Percentiles rank a stretch among this genome's conserved stretches.
Evolutionary conservation across 2,888 invertebrate species (phyloP).

Genomic region (Stenichneumon culpator): DNA sequence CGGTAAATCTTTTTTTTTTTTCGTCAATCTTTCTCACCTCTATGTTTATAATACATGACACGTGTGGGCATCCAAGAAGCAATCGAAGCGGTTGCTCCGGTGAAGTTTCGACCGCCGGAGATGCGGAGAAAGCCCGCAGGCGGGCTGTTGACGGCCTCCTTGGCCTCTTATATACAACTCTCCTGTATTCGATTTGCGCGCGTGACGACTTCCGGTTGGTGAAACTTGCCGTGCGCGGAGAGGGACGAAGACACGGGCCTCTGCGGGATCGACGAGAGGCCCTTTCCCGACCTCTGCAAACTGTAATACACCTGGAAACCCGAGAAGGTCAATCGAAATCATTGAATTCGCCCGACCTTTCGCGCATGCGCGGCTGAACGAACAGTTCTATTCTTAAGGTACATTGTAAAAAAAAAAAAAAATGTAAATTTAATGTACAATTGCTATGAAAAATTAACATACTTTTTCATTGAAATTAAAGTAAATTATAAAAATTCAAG

Average conservation of each 20-base stretch:
- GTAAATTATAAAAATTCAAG: no score
- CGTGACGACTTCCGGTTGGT: slow-evolving; percentile 94
- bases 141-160: slow-evolving; percentile 22
- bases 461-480: no score
- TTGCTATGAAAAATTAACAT: no score
- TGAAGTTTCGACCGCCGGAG: slow-evolving; percentile 35
- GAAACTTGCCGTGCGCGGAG: slow-evolving; percentile 90
- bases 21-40: slow-evolving; percentile 35
- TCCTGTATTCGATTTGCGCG: slow-evolving; percentile 95
- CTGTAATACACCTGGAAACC: slow-evolving; percentile 92
- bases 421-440: no score
- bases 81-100: slow-evolving; percentile 24
- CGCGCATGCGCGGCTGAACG: no score
- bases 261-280: slow-evolving; percentile 87
- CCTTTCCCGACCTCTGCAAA: slow-evolving; percentile 90
- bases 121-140: slow-evolving; percentile 34
- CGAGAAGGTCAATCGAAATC: slow-evolving; percentile 20
- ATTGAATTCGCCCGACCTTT: slow-evolving; percentile 3
- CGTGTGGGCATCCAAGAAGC: slow-evolving; percentile 37
- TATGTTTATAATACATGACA: slow-evolving; percentile 63
- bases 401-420: no score
- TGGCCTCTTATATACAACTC: slow-evolving; percentile 92
- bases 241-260: slow-evolving; percentile 91
- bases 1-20: not conserved
- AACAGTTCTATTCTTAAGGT: no score